These are phyloP conservation scores for Drosophila willistoni DNA, from an alignment of 1,140 invertebrate species.

Conservation along the genomic window DNA sequence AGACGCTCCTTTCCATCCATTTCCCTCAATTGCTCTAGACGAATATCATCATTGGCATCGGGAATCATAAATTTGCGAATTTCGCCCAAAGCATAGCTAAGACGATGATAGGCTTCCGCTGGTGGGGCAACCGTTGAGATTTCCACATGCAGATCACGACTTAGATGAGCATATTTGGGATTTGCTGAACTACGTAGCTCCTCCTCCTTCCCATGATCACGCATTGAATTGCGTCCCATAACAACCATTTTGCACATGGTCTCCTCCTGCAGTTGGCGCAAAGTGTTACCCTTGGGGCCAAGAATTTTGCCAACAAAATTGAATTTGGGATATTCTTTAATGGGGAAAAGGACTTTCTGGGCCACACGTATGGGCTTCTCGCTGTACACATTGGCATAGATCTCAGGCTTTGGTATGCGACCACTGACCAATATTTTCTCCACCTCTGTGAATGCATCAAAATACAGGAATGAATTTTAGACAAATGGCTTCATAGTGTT, in stretches of 20 bases:
- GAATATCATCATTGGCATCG: constrained; percentile 91
- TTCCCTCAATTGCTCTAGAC: constrained; percentile 90
- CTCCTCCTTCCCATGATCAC: constrained; percentile 96
- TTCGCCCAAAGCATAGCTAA: constrained; percentile 94
- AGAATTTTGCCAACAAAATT: constrained; percentile 97
- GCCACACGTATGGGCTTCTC: constrained; percentile 93
- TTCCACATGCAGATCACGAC: constrained; percentile 96
- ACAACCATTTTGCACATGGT: constrained; percentile 98
- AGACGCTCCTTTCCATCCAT: constrained; percentile 84
- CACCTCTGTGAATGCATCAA: constrained; percentile 84
- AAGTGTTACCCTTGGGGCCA: constrained; percentile 95
- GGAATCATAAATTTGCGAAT: constrained; percentile 88
- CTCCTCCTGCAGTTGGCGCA: constrained; percentile 96
- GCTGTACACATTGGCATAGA: constrained; percentile 92
- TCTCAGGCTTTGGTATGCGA: constrained; percentile 85
- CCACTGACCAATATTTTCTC: constrained; percentile 86
- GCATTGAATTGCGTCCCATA: constrained; percentile 96
- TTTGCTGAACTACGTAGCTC: constrained; percentile 93
- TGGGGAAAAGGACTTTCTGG: constrained; percentile 93
- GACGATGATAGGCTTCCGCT: constrained; percentile 94
- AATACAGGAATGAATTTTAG: constrained; percentile 27
- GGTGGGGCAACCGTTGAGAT: constrained; percentile 95
- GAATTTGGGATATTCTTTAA: constrained; percentile 95
- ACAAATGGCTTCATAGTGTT: not conserved
- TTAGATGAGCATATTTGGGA: constrained; percentile 96